A percentile compares a stretch with the other conserved stretches of the same genome.
Evolutionary conservation across 2,888 invertebrate genomes (phyloP).

Genomic region (Nomada ferruginata): DNA sequence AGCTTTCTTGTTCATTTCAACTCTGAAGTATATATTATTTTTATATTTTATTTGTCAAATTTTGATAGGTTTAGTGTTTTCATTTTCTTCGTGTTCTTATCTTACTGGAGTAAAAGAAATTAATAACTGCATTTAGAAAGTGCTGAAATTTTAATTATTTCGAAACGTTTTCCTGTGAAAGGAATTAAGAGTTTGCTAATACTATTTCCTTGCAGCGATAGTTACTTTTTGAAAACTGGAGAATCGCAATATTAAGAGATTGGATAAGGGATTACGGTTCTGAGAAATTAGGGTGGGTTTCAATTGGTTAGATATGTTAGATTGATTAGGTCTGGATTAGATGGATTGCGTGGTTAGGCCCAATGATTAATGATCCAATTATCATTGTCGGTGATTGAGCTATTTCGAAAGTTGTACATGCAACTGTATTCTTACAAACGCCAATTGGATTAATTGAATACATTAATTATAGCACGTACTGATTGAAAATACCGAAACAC

Average conservation of each 20-base stretch:
- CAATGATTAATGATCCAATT: constrained; percentile 28
- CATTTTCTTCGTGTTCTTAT: too few relatives aligned
- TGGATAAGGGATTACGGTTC: neutral
- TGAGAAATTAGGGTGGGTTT: constrained; percentile 1
- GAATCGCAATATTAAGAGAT: neutral
- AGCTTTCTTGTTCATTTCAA: too few relatives aligned
- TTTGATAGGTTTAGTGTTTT: too few relatives aligned
- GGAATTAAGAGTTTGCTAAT: neutral
- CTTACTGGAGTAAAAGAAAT: too few relatives aligned
- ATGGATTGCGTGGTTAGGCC: constrained; percentile 60
- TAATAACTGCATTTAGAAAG: too few relatives aligned
- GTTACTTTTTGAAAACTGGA: neutral
- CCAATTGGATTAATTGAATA: too few relatives aligned
- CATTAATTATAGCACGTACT: too few relatives aligned
- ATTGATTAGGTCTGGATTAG: constrained; percentile 64
- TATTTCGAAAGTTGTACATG: neutral
- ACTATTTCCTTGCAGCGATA: neutral
- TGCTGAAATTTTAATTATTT: too few relatives aligned
- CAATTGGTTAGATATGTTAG: constrained; percentile 32
- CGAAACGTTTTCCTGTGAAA: too few relatives aligned
- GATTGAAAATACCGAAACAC: too few relatives aligned
- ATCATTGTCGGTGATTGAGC: neutral
- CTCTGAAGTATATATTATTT: too few relatives aligned
- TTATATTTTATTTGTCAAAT: too few relatives aligned
- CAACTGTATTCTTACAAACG: neutral